These are phyloP conservation scores for Nymphalis io DNA, from an alignment of 1,140 invertebrate genomes.

Conservation along the genomic window DNA sequence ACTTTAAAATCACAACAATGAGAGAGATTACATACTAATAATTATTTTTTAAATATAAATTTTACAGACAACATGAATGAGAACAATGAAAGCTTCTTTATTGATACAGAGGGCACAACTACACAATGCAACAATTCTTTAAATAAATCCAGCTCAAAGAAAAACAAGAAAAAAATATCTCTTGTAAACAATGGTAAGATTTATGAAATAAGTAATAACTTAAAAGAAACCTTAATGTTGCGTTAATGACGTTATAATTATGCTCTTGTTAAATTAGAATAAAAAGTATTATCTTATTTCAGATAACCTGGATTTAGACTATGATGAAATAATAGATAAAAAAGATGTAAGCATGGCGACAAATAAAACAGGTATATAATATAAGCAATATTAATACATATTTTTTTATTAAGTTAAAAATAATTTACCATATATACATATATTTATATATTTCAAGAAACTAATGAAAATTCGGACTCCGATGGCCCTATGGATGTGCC, in stretches of 20 bases:
- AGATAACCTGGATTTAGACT: slow-evolving; percentile 14
- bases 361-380: neutral
- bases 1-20: neutral
- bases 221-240: too few species aligned
- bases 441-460: neutral
- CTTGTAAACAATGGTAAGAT: slow-evolving; percentile 19
- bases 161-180: slow-evolving; percentile 10
- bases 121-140: slow-evolving; percentile 11
- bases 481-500: slow-evolving; percentile 42
- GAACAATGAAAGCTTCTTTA: slow-evolving; percentile 38
- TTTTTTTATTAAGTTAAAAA: neutral
- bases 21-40: neutral
- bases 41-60: neutral
- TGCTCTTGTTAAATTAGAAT: too few species aligned
- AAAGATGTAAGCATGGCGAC: neutral
- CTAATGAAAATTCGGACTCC: slow-evolving; percentile 28
- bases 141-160: neutral
- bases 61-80: slow-evolving; percentile 28
- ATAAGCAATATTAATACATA: neutral
- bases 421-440: neutral
- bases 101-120: slow-evolving; percentile 41
- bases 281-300: neutral
- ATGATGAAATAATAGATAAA: slow-evolving; percentile 4
- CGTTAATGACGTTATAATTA: too few species aligned
- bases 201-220: neutral